Conservation (phyloP, 2,888 invertebrate species). For the Hedya salicella region DNA sequence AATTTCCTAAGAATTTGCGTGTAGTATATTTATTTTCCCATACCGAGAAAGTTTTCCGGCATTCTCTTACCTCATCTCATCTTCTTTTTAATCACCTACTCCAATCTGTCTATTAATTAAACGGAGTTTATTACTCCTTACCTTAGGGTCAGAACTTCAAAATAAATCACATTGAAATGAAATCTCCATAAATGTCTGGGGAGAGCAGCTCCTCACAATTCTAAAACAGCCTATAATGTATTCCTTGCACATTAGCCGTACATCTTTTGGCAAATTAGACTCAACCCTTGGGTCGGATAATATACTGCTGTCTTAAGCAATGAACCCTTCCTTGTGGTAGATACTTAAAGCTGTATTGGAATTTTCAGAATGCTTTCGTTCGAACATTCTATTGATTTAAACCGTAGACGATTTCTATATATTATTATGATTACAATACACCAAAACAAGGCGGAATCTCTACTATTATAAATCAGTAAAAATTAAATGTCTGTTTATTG, state of each 20-base stretch:
- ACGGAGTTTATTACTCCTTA: constrained; percentile 5
- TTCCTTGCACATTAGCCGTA: neutral
- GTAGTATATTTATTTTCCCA: too few relatives aligned
- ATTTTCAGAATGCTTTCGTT: neutral
- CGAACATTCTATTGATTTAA: too few relatives aligned
- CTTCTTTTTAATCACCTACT: neutral
- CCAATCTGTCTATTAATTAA: neutral
- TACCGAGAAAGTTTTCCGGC: too few relatives aligned
- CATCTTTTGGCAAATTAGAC: neutral
- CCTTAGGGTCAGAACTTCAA: constrained; percentile 12
- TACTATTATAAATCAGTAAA: too few relatives aligned
- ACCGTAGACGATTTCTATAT: too few relatives aligned
- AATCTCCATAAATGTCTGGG: constrained; percentile 8
- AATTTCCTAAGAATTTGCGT: too few relatives aligned
- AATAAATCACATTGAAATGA: constrained; percentile 23
- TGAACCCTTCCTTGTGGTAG: constrained; percentile 7
- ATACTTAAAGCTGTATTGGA: constrained; percentile 10
- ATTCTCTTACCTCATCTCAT: too few relatives aligned
- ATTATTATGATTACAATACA: too few relatives aligned
- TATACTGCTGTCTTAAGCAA: constrained; percentile 10
- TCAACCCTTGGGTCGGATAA: neutral
- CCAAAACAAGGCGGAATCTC: too few relatives aligned
- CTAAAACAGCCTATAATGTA: neutral
- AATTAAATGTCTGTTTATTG: too few relatives aligned
- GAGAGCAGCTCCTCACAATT: neutral